phyloP scores from a whole-genome alignment of 2,113 vertebrate genomes.

The Pangasianodon hypophthalmus region DNA sequence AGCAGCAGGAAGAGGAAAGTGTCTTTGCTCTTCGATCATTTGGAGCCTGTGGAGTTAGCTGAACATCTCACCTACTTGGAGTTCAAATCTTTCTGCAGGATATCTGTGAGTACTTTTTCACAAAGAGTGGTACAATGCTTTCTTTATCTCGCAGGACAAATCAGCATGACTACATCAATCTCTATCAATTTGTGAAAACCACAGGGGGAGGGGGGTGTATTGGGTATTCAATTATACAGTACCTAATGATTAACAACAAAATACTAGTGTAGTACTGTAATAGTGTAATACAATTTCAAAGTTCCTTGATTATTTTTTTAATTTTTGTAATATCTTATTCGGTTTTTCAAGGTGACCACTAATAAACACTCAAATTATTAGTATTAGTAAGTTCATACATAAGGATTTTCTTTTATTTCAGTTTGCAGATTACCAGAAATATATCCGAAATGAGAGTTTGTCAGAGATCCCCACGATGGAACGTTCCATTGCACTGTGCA shows the following conservation, averaged over 20 bases:
- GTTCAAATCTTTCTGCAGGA: constrained; percentile 95
- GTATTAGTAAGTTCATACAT: background rate
- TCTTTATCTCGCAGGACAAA: background rate
- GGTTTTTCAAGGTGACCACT: background rate
- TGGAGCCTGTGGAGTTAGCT: constrained; percentile 94
- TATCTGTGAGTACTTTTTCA: constrained; percentile 80
- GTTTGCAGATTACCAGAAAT: constrained; percentile 98
- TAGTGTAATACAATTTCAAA: background rate
- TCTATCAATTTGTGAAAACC: background rate
- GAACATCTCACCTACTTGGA: constrained; percentile 98
- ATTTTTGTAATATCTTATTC: background rate
- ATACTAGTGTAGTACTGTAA: too few relatives aligned
- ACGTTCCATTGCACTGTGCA: constrained; percentile 94
- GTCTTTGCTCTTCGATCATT: constrained; percentile 94
- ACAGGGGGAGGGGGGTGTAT: too few relatives aligned
- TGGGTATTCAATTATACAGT: too few relatives aligned
- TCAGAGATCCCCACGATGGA: constrained; percentile 93
- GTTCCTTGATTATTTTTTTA: too few relatives aligned
- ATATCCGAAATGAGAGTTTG: constrained; percentile 90
- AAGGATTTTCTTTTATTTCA: constrained; percentile 54
- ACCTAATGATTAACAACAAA: background rate
- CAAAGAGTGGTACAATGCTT: background rate
- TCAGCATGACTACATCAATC: background rate
- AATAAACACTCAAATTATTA: background rate
- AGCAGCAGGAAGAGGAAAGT: constrained; percentile 94